Base-by-base conservation (phyloP, 1,140 invertebrate species). In the Leucophenga varia region DNA sequence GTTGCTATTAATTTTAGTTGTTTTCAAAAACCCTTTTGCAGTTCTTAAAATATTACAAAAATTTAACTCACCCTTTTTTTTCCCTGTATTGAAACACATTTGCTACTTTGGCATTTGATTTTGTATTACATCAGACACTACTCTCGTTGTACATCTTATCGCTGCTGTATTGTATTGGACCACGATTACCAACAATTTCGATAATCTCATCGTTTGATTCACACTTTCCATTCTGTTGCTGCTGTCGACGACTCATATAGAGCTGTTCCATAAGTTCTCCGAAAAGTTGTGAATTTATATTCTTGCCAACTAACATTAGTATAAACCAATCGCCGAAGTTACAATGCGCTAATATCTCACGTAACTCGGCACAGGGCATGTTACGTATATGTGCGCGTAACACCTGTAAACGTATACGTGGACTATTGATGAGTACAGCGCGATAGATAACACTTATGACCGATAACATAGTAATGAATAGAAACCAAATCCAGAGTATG, bases 401-500 rank as follows among this genome's bases (percentile, higher is more conserved):
- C 50, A 85, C 73, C 37, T 64, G 57, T 1, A 72, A 48, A 0
- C 69, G 59, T 20, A 71, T 19, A 64, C 57, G 30, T 35, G 55
- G 34, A 61, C 46, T 72, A 52, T 41, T 65, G 63, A 58, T 34
- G 7, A 69, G 41, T 1, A 65, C 0, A 1, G 57, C 17, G 4
- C 73, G 74, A 55, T 86, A 89, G 2, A 88, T 49, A 2, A 91
- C 69, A 17, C 82, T 80, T 14, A 87, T 54, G 9, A 77, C 78
- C 0, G 87, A 83, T 8, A 89, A 47, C 37, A 84, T 68, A 9
- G 82, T 78, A 10, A 91, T 72, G 39, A 86, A 76, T 21, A 89
- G 80, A 46, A 90, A 84, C 89, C 89, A 92, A 67, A 90, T 86
- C 83, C 87, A 90, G 0, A 90, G 74, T 41, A 91, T 80, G 5